A percentile compares a stretch with the other conserved stretches of the same genome.
These are phyloP conservation scores for Metellina segmentata DNA, from an alignment of 2,888 invertebrate genomes.

Conservation along the genomic window DNA sequence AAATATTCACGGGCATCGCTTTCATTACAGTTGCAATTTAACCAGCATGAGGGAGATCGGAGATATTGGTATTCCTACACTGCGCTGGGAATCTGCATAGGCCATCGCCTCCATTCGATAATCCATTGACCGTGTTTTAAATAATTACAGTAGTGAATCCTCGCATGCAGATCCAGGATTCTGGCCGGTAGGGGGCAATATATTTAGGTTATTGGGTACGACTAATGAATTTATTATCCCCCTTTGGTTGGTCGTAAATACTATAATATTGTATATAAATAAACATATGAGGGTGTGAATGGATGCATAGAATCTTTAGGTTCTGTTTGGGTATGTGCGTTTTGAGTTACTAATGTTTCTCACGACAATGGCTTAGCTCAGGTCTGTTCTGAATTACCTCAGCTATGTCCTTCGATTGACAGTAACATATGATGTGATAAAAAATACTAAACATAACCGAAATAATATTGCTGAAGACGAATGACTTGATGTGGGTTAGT, in stretches of 20 bases:
- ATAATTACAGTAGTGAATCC: conserved; percentile 4
- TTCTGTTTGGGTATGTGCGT: too few relatives aligned
- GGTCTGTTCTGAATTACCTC: too few relatives aligned
- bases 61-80: neutral
- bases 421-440: too few relatives aligned
- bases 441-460: too few relatives aligned
- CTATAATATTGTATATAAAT: neutral
- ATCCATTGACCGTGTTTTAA: conserved; percentile 27
- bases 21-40: too few relatives aligned
- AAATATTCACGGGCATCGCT: neutral
- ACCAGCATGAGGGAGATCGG: too few relatives aligned
- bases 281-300: neutral
- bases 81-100: neutral
- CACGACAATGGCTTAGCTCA: too few relatives aligned
- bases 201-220: neutral
- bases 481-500: too few relatives aligned
- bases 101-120: conserved; percentile 18
- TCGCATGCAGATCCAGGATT: neutral
- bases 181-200: neutral
- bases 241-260: neutral
- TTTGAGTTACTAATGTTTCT: too few relatives aligned
- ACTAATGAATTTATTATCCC: neutral
- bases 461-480: too few relatives aligned
- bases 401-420: too few relatives aligned
- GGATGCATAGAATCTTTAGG: too few relatives aligned